Percentiles rank a stretch among this genome's conserved stretches.
phyloP scores from a whole-genome alignment of 2,888 invertebrate species.

The Dicranocentrus wangi region DNA sequence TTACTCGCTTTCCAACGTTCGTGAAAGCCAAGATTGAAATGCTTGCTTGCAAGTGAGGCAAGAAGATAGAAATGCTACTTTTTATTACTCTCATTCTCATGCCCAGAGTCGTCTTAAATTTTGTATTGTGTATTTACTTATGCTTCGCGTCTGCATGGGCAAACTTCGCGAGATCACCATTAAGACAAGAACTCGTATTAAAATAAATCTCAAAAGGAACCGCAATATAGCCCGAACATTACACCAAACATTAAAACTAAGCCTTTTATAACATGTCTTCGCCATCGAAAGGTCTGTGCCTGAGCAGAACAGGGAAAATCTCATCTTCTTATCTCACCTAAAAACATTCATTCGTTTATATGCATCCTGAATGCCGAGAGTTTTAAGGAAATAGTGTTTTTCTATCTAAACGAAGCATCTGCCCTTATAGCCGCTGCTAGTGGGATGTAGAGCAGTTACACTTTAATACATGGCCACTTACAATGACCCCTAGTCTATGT shows the following conservation, averaged over 20 bases:
- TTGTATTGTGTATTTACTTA: no score
- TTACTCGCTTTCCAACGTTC: no score
- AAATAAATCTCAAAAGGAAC: slow-evolving; percentile 1
- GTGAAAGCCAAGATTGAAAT: no score
- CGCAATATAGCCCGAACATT: not conserved
- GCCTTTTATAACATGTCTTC: not conserved
- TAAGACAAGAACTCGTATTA: not conserved
- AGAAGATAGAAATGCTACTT: no score
- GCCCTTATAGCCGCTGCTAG: slow-evolving; percentile 30
- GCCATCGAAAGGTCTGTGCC: not conserved
- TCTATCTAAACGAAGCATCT: slow-evolving; percentile 34
- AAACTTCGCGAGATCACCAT: no score
- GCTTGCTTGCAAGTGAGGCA: no score
- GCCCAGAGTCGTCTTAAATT: no score
- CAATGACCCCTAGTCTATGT: not conserved
- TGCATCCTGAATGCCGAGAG: not conserved
- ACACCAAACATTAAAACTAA: not conserved
- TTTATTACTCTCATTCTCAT: no score
- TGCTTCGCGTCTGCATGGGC: no score
- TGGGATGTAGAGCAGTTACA: slow-evolving; percentile 35
- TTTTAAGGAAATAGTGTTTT: slow-evolving; percentile 16
- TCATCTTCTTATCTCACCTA: slow-evolving; percentile 38
- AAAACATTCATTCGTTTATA: not conserved
- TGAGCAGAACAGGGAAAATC: not conserved
- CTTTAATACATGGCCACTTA: slow-evolving; percentile 11